A percentile compares a stretch with the other conserved stretches of the same genome.
Conservation (phyloP, 2,797 vertebrate species). For the Mycteria americana region DNA sequence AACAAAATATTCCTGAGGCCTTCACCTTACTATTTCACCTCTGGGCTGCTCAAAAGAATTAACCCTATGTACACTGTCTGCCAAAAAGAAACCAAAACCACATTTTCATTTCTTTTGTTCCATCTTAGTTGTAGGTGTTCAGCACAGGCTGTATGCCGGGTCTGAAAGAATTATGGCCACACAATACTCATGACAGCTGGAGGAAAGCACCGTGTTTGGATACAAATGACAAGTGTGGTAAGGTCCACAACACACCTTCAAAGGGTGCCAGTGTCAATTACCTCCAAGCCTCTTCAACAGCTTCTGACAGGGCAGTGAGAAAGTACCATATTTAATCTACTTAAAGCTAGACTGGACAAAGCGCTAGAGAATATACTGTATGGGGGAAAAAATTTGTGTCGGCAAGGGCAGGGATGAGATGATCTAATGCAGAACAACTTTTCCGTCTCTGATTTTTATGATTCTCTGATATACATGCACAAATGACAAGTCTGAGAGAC, state of each 20-base stretch:
- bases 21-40: conserved; percentile 58
- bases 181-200: conserved; percentile 48
- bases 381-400: not conserved
- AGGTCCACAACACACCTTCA: conserved; percentile 59
- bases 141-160: conserved; percentile 38
- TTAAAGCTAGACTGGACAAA: conserved; percentile 55
- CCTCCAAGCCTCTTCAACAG: conserved; percentile 38
- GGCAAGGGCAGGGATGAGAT: not conserved
- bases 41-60: conserved; percentile 52
- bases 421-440: not conserved
- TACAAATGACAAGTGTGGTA: conserved; percentile 56
- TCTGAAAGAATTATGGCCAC: conserved; percentile 63
- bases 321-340: conserved; percentile 64
- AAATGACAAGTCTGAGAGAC: not conserved
- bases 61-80: conserved; percentile 64
- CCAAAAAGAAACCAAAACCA: conserved; percentile 64
- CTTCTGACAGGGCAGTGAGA: conserved; percentile 54
- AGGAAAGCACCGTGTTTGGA: conserved; percentile 56
- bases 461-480: not conserved
- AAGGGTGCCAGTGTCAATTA: conserved; percentile 63
- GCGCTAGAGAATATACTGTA: conserved; percentile 17
- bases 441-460: not conserved
- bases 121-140: conserved; percentile 53
- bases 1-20: not conserved
- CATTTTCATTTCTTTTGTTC: conserved; percentile 58